A percentile compares a stretch with the other conserved stretches of the same genome.
Conservation (phyloP, 23 tunicate species). For the Clavelina lepadiformis region DNA sequence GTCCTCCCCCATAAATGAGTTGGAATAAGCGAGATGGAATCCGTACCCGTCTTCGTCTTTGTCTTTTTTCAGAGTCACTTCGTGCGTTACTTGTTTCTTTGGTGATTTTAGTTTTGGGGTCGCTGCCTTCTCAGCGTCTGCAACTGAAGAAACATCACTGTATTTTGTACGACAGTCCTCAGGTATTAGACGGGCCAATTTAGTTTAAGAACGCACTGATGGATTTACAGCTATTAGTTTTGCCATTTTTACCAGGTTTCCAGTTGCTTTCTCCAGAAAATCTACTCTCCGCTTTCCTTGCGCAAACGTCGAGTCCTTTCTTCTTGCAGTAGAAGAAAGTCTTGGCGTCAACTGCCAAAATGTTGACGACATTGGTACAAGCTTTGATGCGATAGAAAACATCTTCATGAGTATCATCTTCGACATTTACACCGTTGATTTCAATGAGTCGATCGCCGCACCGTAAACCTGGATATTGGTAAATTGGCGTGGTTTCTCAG, state of each 20-base stretch:
- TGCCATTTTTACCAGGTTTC: constrained; percentile 11
- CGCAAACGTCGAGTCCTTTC: constrained; percentile 53
- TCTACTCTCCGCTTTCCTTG: constrained; percentile 50
- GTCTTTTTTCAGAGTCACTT: constrained; percentile 24
- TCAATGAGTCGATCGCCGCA: constrained; percentile 91
- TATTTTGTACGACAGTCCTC: too few relatives aligned
- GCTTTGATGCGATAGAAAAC: constrained; percentile 90
- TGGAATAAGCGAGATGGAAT: constrained; percentile 74
- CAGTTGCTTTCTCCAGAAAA: constrained; percentile 49
- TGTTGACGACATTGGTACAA: constrained; percentile 63
- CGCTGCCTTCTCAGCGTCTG: too few relatives aligned
- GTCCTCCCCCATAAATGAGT: constrained; percentile 59
- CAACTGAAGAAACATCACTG: too few relatives aligned
- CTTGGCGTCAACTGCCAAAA: constrained; percentile 89
- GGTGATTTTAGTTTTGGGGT: too few relatives aligned
- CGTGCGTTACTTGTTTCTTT: constrained; percentile 22
- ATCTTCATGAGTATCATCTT: constrained; percentile 80
- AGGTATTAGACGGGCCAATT: too few relatives aligned
- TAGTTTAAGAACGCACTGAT: too few relatives aligned
- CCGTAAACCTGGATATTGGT: constrained; percentile 65
- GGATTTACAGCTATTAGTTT: too few relatives aligned
- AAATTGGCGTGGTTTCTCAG: neutral
- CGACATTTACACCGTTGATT: constrained; percentile 89
- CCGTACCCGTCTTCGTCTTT: constrained; percentile 47
- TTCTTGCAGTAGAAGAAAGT: constrained; percentile 85